Percentiles rank a stretch among this genome's conserved stretches.
These are phyloP conservation scores for Sebastes nivosus DNA, from an alignment of 2,797 vertebrate species.

Conservation along the genomic window DNA sequence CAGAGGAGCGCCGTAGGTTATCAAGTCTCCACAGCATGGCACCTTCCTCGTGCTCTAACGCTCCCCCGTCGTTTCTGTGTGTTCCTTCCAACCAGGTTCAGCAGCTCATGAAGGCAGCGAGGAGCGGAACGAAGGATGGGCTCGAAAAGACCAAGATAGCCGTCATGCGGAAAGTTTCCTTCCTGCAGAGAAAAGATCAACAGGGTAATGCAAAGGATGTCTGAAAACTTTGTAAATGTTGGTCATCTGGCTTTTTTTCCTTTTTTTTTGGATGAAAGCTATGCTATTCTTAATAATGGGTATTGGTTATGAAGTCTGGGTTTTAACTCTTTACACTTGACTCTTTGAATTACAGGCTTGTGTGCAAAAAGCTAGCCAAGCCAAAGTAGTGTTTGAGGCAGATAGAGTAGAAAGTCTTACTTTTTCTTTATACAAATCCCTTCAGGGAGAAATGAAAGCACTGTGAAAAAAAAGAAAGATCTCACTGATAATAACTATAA, in stretches of 20 bases:
- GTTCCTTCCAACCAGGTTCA: constrained; percentile 86
- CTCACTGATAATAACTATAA: constrained; percentile 45
- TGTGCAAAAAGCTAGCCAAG: constrained; percentile 41
- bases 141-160: constrained; percentile 95
- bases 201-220: constrained; percentile 79
- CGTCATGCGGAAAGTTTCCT: constrained; percentile 92
- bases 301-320: constrained; percentile 29
- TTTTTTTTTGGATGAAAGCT: constrained; percentile 26
- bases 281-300: constrained; percentile 1
- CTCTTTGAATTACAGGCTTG: constrained; percentile 44
- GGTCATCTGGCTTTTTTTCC: constrained; percentile 1
- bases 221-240: constrained; percentile 21
- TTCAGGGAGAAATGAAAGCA: constrained; percentile 53
- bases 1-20: constrained; percentile 48
- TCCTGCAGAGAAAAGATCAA: constrained; percentile 90
- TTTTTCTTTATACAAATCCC: constrained; percentile 46
- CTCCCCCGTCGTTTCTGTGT: constrained; percentile 42
- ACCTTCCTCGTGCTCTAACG: constrained; percentile 44
- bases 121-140: constrained; percentile 93
- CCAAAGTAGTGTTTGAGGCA: constrained; percentile 35
- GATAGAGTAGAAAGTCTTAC: constrained; percentile 35
- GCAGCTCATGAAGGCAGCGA: constrained; percentile 95
- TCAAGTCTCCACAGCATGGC: constrained; percentile 46
- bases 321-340: constrained; percentile 35
- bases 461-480: constrained; percentile 38